Base-by-base conservation (phyloP, 2,888 invertebrate species). In the Fragum whitleyi region DNA sequence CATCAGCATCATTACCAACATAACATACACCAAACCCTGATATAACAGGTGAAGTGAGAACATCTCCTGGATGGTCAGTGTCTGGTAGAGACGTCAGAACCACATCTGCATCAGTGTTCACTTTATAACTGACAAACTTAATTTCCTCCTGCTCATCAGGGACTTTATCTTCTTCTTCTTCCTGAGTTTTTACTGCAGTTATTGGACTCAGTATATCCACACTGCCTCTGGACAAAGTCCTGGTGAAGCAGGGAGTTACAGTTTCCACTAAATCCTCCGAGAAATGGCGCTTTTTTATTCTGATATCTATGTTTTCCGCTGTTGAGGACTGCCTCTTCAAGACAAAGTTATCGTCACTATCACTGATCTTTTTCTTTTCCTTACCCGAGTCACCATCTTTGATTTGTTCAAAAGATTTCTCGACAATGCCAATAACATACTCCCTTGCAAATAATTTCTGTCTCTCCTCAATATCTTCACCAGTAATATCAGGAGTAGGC, bases 21-120 rank as follows among this genome's bases (percentile, higher is more conserved):
- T 73, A 78, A 67, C 76, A 83, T 14, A 81, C 68, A 32, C 83
- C 85, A 85, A 73, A 80, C 16, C 83, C 80, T 21, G 79, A 77
- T 51, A 83, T 42, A 39, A 42, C 42, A 9, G 65, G 65, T 42
- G 42, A 42, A n/a, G 32, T 65, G 6, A 39, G n/a, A 23, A 19
- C 9, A 21, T 39, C 23, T 21, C 14, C 19, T 14, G 1, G 14
- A 65, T 16, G 16, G 19, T 65, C 23, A 16, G 65, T 39, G 28
- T 79, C 81, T n/a, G 67, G 61, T 11, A 68, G 62, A 2, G 81
- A 81, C 26, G 79, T 72, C 19, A 83, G 59, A 39, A 85, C 81
- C 47, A 79, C 57, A 72, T 79, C 81, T 47, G 78, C 76, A 71
- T 84, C 81, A 21, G 85, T 82, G 21, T 85, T 75, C 59, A 85